Evolutionary conservation across 2,113 vertebrate genomes (phyloP).

Genomic region (Scortum barcoo): DNA sequence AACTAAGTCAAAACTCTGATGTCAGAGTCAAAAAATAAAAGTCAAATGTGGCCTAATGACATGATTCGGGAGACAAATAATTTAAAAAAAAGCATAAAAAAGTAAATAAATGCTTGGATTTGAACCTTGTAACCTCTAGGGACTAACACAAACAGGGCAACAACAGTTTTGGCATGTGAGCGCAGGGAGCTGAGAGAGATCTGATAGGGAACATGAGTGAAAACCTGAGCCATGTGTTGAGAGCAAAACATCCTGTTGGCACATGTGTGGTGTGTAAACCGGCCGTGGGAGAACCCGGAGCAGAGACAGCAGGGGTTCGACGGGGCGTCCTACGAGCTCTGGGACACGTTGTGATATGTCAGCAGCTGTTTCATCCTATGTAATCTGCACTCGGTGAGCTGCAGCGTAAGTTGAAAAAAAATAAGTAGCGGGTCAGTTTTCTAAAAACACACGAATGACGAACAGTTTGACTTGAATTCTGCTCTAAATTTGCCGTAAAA

Average conservation of each 20-base stretch:
- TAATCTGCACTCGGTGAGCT: neutral
- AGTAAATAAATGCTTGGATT: neutral
- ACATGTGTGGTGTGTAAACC: slow-evolving; percentile 50
- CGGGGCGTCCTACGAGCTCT: neutral
- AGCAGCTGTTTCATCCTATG: neutral
- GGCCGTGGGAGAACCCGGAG: slow-evolving; percentile 34
- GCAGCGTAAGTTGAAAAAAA: neutral
- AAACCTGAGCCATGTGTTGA: slow-evolving; percentile 59
- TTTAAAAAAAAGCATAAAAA: neutral
- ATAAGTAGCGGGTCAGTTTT: neutral
- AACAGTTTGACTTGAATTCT: neutral
- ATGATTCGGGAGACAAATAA: neutral
- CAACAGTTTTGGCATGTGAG: slow-evolving; percentile 12
- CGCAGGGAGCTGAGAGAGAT: slow-evolving; percentile 26
- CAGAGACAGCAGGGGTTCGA: slow-evolving; percentile 15
- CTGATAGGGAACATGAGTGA: slow-evolving; percentile 45
- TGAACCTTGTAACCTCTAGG: neutral
- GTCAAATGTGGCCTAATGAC: neutral
- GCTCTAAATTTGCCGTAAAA: neutral
- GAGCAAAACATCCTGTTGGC: slow-evolving; percentile 70
- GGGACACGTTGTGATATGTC: neutral
- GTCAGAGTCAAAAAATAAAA: neutral
- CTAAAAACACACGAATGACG: neutral
- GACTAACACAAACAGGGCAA: slow-evolving; percentile 14
- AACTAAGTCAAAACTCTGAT: neutral